Evolutionary conservation across 2,888 invertebrate genomes (phyloP), one percentile per base, ranked within the genome.

Genomic region (Drosophila vallismaia): DNA sequence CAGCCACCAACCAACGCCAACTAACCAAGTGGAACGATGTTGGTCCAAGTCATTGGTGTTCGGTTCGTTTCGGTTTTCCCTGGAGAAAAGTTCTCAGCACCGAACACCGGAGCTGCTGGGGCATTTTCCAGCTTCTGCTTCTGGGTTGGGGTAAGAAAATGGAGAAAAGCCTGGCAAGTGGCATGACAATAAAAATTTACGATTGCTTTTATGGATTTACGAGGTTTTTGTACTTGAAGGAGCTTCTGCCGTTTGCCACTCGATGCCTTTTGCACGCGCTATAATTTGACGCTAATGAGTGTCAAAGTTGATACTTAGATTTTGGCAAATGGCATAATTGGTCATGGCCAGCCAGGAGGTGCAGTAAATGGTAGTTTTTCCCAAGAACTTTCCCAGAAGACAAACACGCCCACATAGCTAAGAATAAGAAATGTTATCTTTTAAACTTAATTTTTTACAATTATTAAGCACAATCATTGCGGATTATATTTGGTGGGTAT

Each of bases 121-220:
- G 60, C 52, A 62, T 57, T 71, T 63, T 38, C 71, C 36, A 5
- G 36, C 36, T 59, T 60, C 69, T 66, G 56, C 28, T 49, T 70
- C 60, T n/a, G 28, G 33, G 31, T 42, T 48, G 51, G 53, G 29
- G 36, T n/a, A 10, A 4, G n/a, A 10, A n/a, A 6, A 7, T 24
- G 33, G 51, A 40, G 36, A 33, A 33, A 38, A 53, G 45, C 44
- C 62, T 70, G 80, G 88, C 81, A 81, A 81, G 88, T 83, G 82
- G 82, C 82, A 82, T 83, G 82, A 83, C 82, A 83, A 83, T 83
- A 83, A 83, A 88, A 83, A 83, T 83, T 86, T 88, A 83, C 82
- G 82, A 83, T 88, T 86, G 82, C 82, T 88, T 83, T 83, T 88
- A 88, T 83, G 82, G 84, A 88, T 88, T 83, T 88, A 87, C 81